Evolutionary conservation across 2,888 invertebrate genomes (phyloP).

Genomic region (Allacma fusca): DNA sequence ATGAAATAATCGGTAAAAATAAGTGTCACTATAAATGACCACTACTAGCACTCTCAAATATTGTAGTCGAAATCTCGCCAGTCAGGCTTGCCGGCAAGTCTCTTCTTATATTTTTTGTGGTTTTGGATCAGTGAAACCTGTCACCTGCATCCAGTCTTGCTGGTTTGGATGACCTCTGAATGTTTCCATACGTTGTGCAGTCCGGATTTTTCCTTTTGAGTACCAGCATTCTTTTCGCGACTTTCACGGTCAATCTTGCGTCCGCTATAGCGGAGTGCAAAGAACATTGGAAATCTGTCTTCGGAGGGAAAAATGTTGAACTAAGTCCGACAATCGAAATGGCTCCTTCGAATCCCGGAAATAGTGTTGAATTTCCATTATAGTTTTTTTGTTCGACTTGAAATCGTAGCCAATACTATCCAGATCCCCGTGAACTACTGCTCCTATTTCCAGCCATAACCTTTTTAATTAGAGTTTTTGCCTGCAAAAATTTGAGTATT

Average conservation of each 20-base stretch:
- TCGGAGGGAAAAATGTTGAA: not conserved
- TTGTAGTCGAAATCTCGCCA: no score
- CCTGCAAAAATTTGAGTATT: no score
- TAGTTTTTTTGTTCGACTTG: not conserved
- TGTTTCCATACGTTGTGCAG: no score
- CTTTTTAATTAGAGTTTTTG: not conserved
- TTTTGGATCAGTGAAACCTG: no score
- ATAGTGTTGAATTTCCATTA: not conserved
- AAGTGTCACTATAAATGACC: no score
- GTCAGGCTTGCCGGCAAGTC: no score
- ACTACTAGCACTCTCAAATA: no score
- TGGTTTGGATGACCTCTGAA: no score
- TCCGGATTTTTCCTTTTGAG: no score
- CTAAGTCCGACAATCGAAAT: not conserved
- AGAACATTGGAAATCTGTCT: not conserved
- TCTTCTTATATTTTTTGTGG: no score
- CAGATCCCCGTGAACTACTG: not conserved
- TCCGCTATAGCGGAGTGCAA: slow-evolving; percentile 2
- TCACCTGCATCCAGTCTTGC: no score
- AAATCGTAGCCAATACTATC: not conserved
- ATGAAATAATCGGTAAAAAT: no score
- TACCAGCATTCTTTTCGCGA: not conserved
- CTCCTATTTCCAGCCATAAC: not conserved
- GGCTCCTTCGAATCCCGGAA: not conserved
- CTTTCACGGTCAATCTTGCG: not conserved